Evolutionary conservation across 2,888 invertebrate genomes (phyloP), one percentile per base, ranked within the genome.

Genomic region (Aphidius colemani): DNA sequence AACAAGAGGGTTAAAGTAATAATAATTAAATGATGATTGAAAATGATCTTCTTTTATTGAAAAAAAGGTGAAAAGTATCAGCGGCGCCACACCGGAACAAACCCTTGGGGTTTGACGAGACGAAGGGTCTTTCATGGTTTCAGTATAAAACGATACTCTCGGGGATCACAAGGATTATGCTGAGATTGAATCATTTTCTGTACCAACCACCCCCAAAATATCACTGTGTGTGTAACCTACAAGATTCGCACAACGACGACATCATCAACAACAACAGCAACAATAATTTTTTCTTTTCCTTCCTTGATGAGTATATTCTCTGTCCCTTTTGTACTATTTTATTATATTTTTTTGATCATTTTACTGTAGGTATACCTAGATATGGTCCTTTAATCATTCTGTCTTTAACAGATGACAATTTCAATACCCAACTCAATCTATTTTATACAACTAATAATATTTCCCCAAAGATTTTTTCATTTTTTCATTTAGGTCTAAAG

Each of bases 101-200:
- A 30, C 61, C 57, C 57, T 61, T 43, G 13, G 66, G 57, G 50
- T 13, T 40, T 59, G 43, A 44, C 11, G 40, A 60, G 48, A 41
- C 51, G 61, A 53, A 46, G 57, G 64, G 49, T 65, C 57, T 56
- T 58, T 45, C 18, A 60, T 30, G 63, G 53, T 66, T 57, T 30
- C 11, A 30, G 40, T 43, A 51, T 41, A 59, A 60, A 66, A 68
- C 66, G 66, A 73, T 76, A 71, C 74, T 73, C 75, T 10, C 53
- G 55, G 75, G 76, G 78, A 79, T 79, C 77, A 78, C 70, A 72
- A 72, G 72, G 78, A 78, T 78, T 78, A 77, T 74, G 74, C 70
- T 68, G 71, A 75, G 75, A 77, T 77, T 75, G 78, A 78, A 78
- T 79, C 78, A 78, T 75, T 76, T 77, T 72, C 75, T 30, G 3